Conservation (phyloP, 2,113 vertebrate genomes). For the Rhinolophus sinicus region DNA sequence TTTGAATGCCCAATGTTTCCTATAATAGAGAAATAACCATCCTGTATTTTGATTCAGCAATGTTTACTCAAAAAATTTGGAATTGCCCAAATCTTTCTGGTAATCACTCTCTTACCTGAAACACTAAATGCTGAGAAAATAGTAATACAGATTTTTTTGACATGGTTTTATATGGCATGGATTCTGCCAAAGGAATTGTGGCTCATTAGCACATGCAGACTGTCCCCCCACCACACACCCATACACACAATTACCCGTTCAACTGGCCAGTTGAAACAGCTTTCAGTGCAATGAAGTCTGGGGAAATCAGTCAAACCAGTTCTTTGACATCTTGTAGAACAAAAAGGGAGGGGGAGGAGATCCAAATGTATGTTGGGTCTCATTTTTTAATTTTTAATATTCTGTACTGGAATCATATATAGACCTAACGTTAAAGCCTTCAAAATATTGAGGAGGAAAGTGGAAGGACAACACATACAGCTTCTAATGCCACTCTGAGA, state of each 20-base stretch:
- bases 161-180: background rate
- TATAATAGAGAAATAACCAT: background rate
- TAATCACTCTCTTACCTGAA: background rate
- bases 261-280: background rate
- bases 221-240: background rate
- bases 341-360: background rate
- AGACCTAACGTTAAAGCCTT: background rate
- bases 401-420: background rate
- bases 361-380: background rate
- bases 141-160: background rate
- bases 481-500: background rate
- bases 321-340: background rate
- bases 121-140: background rate
- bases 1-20: background rate
- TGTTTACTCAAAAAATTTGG: background rate
- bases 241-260: background rate
- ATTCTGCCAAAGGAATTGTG: background rate
- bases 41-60: conserved; percentile 30
- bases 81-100: conserved; percentile 7
- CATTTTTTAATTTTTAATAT: conserved; percentile 27
- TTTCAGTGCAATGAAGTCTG: background rate
- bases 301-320: background rate
- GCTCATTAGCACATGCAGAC: background rate
- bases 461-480: background rate
- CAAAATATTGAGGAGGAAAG: background rate